Evolutionary conservation across 2,888 invertebrate genomes (phyloP), one percentile per base, ranked within the genome.

Genomic region (Oscheius myriophilus): DNA sequence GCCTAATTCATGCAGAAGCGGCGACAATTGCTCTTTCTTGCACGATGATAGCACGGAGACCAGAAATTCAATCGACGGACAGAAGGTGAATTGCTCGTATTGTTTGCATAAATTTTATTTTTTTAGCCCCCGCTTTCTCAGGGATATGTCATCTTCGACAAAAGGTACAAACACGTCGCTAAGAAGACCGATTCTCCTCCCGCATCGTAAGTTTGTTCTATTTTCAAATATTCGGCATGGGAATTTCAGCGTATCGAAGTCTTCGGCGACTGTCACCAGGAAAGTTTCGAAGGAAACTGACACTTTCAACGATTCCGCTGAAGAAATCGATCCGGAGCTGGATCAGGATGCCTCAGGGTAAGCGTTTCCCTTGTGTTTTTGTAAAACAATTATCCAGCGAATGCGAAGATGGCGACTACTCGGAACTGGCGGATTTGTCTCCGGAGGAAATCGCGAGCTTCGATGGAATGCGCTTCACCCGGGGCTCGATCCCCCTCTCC

Each of bases 1-100:
- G 12, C 49, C 61, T 6, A 16, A 61, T 14, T 61, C 61, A 2
- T 61, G 61, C 26, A 12, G 61, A 49, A 39, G 46, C 33, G 61
- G 61, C 11, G 61, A 61, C 9, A 49, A 16, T n/a, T 61, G 61
- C 25, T 2, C 16, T 4, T 61, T 61, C 33, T 33, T 61, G n/a
- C 61, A 61, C 21, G 61, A 49, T 33, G 51, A 61, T 51, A 21
- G 16, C 25, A 49, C n/a, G 43, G 39, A 12, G 4, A 14, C 58
- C 45, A 18, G 49, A 21, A 18, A 23, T 2, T 23, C 43, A 23
- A 11, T 25, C 9, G 18, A 58, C 11, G 45, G 58, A 3, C 43
- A 43, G 11, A 21, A 43, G 16, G 45, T 58, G 25, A 18, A 21
- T 33, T 43, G 1, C 25, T n/a, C 9, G 14, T n/a, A 16, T 53